Evolutionary conservation across 2,113 vertebrate species (phyloP).

Genomic region (Syngnathus floridae): DNA sequence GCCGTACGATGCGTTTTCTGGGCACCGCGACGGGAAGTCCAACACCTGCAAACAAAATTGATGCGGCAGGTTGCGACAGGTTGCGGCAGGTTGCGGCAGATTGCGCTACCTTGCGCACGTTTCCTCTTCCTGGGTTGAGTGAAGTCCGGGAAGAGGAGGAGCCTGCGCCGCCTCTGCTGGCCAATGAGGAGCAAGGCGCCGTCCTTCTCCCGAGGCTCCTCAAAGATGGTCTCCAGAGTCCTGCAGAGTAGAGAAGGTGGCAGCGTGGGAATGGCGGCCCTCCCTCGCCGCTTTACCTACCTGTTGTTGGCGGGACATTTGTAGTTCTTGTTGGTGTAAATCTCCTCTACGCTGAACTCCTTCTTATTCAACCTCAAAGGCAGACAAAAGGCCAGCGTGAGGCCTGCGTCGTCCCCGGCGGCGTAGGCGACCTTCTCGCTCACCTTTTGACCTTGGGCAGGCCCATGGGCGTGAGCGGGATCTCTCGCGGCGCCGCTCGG

Average conservation of each 20-base stretch:
- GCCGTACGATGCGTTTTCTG: conserved; percentile 71
- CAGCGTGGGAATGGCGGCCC: not conserved
- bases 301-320: conserved; percentile 84
- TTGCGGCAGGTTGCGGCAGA: not conserved
- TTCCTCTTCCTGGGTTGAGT: conserved; percentile 86
- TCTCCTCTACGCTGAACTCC: conserved; percentile 96
- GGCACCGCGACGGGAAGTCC: conserved; percentile 57
- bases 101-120: conserved; percentile 38
- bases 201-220: conserved; percentile 89
- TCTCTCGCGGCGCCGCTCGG: conserved; percentile 83
- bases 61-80: not conserved
- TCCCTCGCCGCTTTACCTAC: conserved; percentile 47
- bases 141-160: conserved; percentile 90
- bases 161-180: conserved; percentile 85
- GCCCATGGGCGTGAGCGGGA: conserved; percentile 91
- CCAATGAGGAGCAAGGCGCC: conserved; percentile 82
- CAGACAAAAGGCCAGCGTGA: not conserved
- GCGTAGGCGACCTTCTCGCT: accelerated
- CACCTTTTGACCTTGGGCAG: conserved; percentile 90
- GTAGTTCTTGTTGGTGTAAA: conserved; percentile 98
- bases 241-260: conserved; percentile 57
- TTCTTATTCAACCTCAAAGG: conserved; percentile 86
- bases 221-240: conserved; percentile 94
- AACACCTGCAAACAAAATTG: conserved; percentile 11
- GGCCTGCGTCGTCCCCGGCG: not conserved